Evolutionary conservation across 2,797 vertebrate genomes (phyloP).

Genomic region (Orientallactaga sibirica): DNA sequence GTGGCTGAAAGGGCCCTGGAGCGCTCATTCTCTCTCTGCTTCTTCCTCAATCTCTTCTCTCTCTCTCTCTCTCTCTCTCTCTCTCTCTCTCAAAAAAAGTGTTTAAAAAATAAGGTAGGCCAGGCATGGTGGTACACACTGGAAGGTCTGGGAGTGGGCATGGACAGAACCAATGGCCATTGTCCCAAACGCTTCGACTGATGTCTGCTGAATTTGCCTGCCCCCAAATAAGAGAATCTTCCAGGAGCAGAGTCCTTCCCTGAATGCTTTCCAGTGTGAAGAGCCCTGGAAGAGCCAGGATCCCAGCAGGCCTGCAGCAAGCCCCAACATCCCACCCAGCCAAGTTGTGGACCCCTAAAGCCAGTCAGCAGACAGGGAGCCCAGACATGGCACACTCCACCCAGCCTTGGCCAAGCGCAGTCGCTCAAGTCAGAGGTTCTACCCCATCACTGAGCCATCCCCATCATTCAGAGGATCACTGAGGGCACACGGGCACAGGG

Average conservation of each 20-base stretch:
- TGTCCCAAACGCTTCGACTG: not conserved
- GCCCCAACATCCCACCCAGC: not conserved
- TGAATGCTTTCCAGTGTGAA: not conserved
- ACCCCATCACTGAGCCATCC: not conserved
- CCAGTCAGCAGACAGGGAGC: not conserved
- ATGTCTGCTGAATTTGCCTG: not conserved
- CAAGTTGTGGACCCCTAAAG: not conserved
- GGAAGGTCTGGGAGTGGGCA: not conserved
- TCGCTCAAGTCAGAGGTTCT: not conserved
- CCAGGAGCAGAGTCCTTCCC: not conserved
- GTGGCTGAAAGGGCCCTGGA: no score
- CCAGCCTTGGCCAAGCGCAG: not conserved
- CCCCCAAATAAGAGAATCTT: not conserved
- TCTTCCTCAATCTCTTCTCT: no score
- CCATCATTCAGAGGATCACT: not conserved
- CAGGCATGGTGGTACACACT: no score
- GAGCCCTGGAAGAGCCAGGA: not conserved
- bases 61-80: no score
- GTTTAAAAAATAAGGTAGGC: no score
- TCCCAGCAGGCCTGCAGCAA: not conserved
- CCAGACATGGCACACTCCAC: not conserved
- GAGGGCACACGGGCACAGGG: not conserved
- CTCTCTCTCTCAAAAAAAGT: no score
- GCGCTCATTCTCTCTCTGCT: no score
- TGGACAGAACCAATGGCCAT: not conserved